These are phyloP conservation scores for Laupala kohalensis DNA, from an alignment of 1,140 invertebrate genomes.

Conservation along the genomic window DNA sequence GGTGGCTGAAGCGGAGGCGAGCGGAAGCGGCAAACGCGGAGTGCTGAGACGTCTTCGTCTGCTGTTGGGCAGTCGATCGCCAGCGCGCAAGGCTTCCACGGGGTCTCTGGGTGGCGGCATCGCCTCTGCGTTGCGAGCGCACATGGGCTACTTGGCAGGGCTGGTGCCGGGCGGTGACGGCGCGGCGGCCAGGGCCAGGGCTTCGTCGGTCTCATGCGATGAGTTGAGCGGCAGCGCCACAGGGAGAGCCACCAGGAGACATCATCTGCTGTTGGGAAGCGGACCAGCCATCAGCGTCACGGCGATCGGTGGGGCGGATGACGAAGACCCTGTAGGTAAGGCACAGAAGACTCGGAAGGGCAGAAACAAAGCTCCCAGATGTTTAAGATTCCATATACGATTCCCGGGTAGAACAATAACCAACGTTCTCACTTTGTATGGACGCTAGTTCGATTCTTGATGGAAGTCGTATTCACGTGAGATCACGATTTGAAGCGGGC, in stretches of 20 bases:
- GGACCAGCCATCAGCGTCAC: constrained; percentile 33
- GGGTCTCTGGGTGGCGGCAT: constrained; percentile 50
- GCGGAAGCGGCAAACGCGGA: constrained; percentile 19
- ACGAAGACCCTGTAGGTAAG: too few species aligned
- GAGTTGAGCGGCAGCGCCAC: constrained; percentile 18
- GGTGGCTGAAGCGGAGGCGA: neutral
- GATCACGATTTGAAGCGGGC: too few species aligned
- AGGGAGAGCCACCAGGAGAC: constrained; percentile 28
- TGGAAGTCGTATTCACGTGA: too few species aligned
- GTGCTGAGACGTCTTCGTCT: constrained; percentile 31
- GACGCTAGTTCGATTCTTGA: too few species aligned
- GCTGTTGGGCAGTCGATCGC: constrained; percentile 43
- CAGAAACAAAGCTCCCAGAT: too few species aligned
- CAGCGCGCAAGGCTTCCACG: constrained; percentile 45
- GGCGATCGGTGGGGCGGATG: constrained; percentile 30
- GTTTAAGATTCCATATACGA: too few species aligned
- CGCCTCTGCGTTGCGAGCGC: constrained; percentile 49
- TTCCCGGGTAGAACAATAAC: too few species aligned
- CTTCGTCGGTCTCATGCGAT: neutral
- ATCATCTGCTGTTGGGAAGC: constrained; percentile 31
- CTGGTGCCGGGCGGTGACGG: constrained; percentile 34
- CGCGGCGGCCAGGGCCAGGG: constrained; percentile 27
- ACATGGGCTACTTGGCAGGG: constrained; percentile 55
- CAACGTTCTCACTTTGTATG: too few species aligned
- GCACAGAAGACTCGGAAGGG: too few species aligned